Base-by-base conservation (phyloP, 2,888 invertebrate species). In the Pollenia griseotomentosa region DNA sequence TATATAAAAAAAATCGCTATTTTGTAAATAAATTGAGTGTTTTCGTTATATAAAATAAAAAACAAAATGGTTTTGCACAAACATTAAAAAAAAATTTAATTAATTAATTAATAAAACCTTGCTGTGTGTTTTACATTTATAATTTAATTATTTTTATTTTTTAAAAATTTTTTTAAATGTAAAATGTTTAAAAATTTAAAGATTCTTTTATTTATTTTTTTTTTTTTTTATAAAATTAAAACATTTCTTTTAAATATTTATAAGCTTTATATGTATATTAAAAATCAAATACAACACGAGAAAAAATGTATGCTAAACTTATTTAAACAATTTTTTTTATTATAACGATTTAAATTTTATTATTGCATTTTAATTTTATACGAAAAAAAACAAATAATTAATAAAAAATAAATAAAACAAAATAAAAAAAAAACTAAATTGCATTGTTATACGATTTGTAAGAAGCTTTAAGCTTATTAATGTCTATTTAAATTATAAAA, bases 401-500 rank as follows among this genome's bases (percentile, higher is more conserved):
- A 79, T 10, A 51, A 66, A 73, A 59, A 23, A 46, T 42, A 71
- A 61, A 74, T 12, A 59, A 65, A 75, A 74, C 9, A 53, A 40
- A 44, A 61, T 19, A 19, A 71, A 57, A 75, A 51, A 66, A 61
- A 14, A 70, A 80, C 19, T 75, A 75, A 59, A 70, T 77, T 87
- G 87, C 87, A 87, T 81, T 84, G 87, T 87, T 87, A 87, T 87
- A 87, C 87, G 84, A 87, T 84, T 84, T 78, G 61, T 84, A 81
- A 63, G 46, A 81, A 84, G 87, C 87, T 87, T 87, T 16, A 84
- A 87, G 87, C 87, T 87, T 77, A 75, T 84, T 71, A 82, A 78
- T 87, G 83, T 84, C 87, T 87, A 81, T 73, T 84, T 68, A 81
- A 84, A 84, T 61, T 66, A 46, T 19, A 19, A 65, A 63, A 44